Conservation (phyloP, 2,888 invertebrate species). For the Nipponacmea schrenckii region DNA sequence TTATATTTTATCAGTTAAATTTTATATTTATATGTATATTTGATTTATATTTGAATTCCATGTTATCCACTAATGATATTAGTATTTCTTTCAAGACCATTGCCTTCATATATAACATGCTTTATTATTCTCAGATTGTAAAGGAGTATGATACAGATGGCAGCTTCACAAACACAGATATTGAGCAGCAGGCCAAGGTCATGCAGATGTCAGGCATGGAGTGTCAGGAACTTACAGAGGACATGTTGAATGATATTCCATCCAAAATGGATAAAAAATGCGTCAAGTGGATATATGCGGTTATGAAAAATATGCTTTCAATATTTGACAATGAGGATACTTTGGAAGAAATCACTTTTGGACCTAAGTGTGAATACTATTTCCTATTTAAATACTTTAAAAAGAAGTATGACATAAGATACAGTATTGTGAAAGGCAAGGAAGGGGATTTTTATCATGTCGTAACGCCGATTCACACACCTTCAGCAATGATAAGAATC, state of each 20-base stretch:
- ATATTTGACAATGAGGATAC: constrained; percentile 3
- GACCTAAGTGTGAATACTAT: not conserved
- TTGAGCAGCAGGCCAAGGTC: not conserved
- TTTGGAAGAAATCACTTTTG: not conserved
- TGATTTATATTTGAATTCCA: no score
- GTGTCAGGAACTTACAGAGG: not conserved
- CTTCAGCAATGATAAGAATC: not conserved
- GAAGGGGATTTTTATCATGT: not conserved
- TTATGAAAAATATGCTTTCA: not conserved
- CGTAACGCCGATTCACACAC: not conserved
- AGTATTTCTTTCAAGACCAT: no score
- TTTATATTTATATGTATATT: no score
- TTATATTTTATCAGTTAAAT: no score
- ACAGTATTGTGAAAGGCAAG: not conserved
- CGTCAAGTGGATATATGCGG: not conserved
- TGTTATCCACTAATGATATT: no score
- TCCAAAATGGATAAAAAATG: not conserved
- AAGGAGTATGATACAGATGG: not conserved
- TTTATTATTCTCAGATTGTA: not conserved
- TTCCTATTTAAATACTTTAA: not conserved
- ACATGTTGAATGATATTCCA: not conserved
- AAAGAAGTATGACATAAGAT: not conserved
- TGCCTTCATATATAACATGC: no score
- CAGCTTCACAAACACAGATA: not conserved
- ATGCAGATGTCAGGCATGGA: not conserved